These are phyloP conservation scores for Caretta caretta DNA, from an alignment of 2,113 vertebrate species.

Conservation along the genomic window DNA sequence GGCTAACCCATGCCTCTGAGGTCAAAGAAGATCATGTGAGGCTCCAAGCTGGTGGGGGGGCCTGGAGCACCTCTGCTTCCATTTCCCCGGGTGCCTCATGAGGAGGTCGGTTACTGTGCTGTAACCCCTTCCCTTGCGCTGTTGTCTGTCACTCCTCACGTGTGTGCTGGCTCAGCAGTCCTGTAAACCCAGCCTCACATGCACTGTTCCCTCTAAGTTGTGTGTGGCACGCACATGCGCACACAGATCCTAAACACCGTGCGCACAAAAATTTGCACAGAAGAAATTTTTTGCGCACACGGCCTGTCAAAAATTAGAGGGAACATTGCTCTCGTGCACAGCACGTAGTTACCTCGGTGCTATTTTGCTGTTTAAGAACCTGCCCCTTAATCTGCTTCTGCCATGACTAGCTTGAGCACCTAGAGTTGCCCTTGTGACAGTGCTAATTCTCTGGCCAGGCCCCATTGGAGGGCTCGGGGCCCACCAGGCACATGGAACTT, in stretches of 20 bases:
- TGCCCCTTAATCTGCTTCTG: not conserved
- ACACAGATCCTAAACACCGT: no score
- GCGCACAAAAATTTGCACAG: no score
- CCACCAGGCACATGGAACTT: fast-evolving
- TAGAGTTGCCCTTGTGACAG: no score
- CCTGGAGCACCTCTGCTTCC: no score
- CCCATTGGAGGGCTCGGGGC: fast-evolving
- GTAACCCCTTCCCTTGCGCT: not conserved
- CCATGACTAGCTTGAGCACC: not conserved
- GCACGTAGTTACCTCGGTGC: fast-evolving
- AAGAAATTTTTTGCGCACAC: no score
- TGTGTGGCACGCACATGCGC: no score
- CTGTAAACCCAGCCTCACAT: not conserved
- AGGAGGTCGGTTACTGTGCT: not conserved
- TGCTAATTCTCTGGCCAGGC: fast-evolving
- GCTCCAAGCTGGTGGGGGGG: no score
- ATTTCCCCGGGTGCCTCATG: not conserved
- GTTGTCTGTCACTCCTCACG: not conserved
- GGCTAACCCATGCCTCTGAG: not conserved
- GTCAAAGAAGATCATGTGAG: not conserved
- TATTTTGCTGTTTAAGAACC: not conserved
- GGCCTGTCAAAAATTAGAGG: no score
- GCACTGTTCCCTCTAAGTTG: no score
- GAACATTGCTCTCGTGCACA: not conserved
- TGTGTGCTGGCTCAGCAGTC: not conserved